Percentiles rank a stretch among this genome's conserved stretches.
These are phyloP conservation scores for Siniperca knerii DNA, from an alignment of 2,113 vertebrate species.

Conservation along the genomic window DNA sequence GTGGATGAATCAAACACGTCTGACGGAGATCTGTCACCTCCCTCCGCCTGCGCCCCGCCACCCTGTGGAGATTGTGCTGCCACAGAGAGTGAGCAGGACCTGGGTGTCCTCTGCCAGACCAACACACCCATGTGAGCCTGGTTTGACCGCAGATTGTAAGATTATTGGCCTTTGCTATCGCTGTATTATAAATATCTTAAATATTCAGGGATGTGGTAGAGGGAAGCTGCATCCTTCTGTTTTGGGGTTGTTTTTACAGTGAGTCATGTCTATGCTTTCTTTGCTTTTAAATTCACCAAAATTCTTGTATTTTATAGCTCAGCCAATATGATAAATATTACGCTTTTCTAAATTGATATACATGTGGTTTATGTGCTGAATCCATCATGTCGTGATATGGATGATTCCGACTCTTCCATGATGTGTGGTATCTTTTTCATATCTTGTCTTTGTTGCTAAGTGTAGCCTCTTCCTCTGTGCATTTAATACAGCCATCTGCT, in stretches of 20 bases:
- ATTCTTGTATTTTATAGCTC: background rate
- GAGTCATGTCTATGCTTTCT: background rate
- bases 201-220: background rate
- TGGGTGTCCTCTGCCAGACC: constrained; percentile 81
- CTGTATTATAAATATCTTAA: background rate
- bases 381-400: background rate
- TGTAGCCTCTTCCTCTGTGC: background rate
- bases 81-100: constrained; percentile 74
- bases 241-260: background rate
- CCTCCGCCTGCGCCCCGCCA: constrained; percentile 30
- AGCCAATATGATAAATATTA: background rate
- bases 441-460: background rate
- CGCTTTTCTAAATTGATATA: background rate
- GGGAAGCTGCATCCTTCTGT: background rate
- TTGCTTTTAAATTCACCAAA: background rate
- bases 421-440: background rate
- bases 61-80: constrained; percentile 37
- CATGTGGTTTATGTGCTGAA: background rate
- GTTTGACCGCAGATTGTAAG: constrained; percentile 9
- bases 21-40: background rate
- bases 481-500: background rate
- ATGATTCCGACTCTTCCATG: background rate
- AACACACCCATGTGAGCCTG: constrained; percentile 80
- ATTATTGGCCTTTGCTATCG: background rate
- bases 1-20: constrained; percentile 47